Evolutionary conservation across 2,888 invertebrate species (phyloP), one percentile per base, ranked within the genome.

Genomic region (Caenorhabditis angaria): DNA sequence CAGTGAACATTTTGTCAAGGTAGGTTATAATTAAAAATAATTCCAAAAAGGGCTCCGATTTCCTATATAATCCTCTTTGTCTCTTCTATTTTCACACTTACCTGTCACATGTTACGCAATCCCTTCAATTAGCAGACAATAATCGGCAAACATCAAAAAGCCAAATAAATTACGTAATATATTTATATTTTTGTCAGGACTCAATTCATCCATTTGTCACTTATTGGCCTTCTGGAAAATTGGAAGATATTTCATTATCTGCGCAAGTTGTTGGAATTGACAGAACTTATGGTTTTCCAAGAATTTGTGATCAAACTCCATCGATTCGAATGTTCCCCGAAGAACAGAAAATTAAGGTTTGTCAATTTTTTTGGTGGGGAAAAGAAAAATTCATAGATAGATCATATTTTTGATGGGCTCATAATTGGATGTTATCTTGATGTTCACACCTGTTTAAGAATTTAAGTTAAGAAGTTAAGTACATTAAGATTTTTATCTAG

Each of bases 251-350:
- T 6, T 65, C 74, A 14, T 54, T 83, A 14, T 76, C 78, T 0
- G 80, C 81, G 25, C 80, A 81, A 59, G 82, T 84, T 41, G 78
- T 81, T 25, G 84, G 84, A 57, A 79, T 76, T 54, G 85, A 85
- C 60, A 81, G 82, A 18, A 81, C 82, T 10, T 85, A 83, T 61
- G 81, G 81, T 12, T 85, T 85, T 65, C 81, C 84, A 14, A 73
- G 85, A 29, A 76, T 82, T 25, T 85, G 85, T 69, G 85, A 85
- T 56, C 81, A 83, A 55, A 80, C 84, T 6, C 77, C 81, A 10
- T 65, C 82, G 6, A 65, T 76, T 20, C 74, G 82, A 14, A 59
- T 73, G 27, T 73, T 73, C 48, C 48, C 25, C 4, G 48, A 48
- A 59, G 14, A 2, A 18, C 48, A 48, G 1, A 54, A 22, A 28